Conservation (phyloP, 2,113 vertebrate genomes). For the Glaucomys volans region DNA sequence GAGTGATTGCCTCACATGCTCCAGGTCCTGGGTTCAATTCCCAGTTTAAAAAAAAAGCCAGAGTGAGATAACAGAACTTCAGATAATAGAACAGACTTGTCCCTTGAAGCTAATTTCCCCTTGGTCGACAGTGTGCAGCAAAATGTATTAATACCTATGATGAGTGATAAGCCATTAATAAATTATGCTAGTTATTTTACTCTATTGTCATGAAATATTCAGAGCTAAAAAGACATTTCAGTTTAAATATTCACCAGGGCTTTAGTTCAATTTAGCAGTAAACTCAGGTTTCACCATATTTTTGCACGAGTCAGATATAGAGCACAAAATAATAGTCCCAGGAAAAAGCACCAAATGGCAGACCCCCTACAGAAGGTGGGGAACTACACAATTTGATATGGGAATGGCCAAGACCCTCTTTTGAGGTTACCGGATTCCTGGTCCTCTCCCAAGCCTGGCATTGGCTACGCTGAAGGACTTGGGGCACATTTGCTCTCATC, state of each 20-base stretch:
- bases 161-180: conserved; percentile 62
- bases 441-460: neutral
- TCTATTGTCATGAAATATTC: conserved; percentile 78
- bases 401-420: neutral
- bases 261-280: conserved; percentile 46
- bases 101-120: conserved; percentile 47
- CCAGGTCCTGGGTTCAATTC: neutral
- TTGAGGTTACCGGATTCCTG: neutral
- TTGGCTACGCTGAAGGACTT: neutral
- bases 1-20: too few relatives aligned
- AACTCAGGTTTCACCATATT: conserved; percentile 52
- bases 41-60: neutral
- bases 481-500: neutral
- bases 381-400: neutral
- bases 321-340: neutral
- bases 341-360: neutral
- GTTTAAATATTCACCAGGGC: conserved; percentile 69
- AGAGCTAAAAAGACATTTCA: conserved; percentile 70
- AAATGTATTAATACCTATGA: conserved; percentile 57
- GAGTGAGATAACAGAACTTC: neutral
- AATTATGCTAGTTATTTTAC: conserved; percentile 56
- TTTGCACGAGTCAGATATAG: conserved; percentile 49
- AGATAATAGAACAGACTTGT: neutral
- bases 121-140: conserved; percentile 14
- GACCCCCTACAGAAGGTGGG: neutral